A percentile compares a stretch with the other conserved stretches of the same genome.
Conservation (phyloP, 2,888 invertebrate species). For the Harpalus rubripes region DNA sequence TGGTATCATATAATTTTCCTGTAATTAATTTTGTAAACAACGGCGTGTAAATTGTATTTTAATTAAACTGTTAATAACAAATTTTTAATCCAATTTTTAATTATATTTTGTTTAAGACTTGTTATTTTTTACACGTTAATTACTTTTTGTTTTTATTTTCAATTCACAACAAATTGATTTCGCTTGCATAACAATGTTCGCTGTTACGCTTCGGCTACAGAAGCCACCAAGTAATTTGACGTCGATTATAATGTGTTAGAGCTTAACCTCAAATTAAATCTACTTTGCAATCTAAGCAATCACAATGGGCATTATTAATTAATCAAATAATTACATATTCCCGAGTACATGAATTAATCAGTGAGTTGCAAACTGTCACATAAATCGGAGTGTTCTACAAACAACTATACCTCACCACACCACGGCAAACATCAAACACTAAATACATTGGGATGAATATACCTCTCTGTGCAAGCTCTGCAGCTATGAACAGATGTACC, state of each 20-base stretch:
- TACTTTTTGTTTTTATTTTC: conserved; percentile 1
- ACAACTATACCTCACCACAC: conserved; percentile 16
- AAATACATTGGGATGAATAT: background rate
- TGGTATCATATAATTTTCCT: background rate
- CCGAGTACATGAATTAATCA: conserved; percentile 43
- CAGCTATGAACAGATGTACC: too few relatives aligned
- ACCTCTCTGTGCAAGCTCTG: too few relatives aligned
- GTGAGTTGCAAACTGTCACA: background rate
- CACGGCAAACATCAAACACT: background rate
- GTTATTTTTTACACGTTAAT: conserved; percentile 1
- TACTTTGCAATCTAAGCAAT: conserved; percentile 22
- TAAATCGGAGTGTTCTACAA: conserved; percentile 7
- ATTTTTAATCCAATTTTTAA: conserved; percentile 22
- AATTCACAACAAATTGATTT: background rate
- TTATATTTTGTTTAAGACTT: background rate
- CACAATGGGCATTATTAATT: conserved; percentile 45
- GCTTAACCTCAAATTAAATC: conserved; percentile 34
- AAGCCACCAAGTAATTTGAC: background rate
- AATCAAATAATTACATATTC: conserved; percentile 42
- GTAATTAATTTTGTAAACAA: background rate
- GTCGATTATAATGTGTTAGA: conserved; percentile 8
- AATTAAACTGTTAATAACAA: conserved; percentile 1
- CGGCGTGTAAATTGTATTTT: conserved; percentile 10
- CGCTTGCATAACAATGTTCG: conserved; percentile 5
- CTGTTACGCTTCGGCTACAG: background rate